Evolutionary conservation across 2,888 invertebrate genomes (phyloP).

Genomic region (Pammene aurita): DNA sequence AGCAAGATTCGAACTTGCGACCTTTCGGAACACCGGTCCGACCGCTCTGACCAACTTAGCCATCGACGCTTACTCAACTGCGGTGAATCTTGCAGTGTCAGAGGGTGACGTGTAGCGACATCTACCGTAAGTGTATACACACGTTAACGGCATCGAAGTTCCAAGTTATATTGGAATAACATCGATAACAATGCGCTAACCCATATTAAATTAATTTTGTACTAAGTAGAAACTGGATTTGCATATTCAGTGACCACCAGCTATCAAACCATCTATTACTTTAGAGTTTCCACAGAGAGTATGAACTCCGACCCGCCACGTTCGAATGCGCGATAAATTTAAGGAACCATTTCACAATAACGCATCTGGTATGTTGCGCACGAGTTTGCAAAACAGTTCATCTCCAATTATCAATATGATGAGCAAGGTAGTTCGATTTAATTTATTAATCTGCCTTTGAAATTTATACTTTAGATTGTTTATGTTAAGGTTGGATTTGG

Average conservation of each 20-base stretch:
- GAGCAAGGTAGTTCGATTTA: slow-evolving; percentile 12
- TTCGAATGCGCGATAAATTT: slow-evolving; percentile 11
- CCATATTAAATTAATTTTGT: no score
- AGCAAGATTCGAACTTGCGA: no score
- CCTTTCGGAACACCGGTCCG: no score
- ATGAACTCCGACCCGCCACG: slow-evolving; percentile 29
- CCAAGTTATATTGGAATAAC: no score
- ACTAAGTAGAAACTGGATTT: no score
- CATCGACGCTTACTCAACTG: no score
- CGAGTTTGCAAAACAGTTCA: slow-evolving; percentile 32
- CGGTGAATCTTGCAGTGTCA: no score
- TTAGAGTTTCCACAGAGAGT: slow-evolving; percentile 5
- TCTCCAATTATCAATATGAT: slow-evolving; percentile 30
- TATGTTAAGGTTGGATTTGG: neutral
- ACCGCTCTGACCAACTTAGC: no score
- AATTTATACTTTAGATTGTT: neutral
- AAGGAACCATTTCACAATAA: slow-evolving; percentile 27
- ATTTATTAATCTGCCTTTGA: neutral
- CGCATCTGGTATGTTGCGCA: slow-evolving; percentile 28
- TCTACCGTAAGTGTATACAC: no score
- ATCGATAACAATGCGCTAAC: no score
- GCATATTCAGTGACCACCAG: neutral
- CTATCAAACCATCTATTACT: neutral
- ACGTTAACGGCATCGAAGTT: no score
- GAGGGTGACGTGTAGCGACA: no score